A percentile compares a stretch with the other conserved stretches of the same genome.
phyloP scores from a whole-genome alignment of 1,140 invertebrate genomes.

The Globodera rostochiensis region DNA sequence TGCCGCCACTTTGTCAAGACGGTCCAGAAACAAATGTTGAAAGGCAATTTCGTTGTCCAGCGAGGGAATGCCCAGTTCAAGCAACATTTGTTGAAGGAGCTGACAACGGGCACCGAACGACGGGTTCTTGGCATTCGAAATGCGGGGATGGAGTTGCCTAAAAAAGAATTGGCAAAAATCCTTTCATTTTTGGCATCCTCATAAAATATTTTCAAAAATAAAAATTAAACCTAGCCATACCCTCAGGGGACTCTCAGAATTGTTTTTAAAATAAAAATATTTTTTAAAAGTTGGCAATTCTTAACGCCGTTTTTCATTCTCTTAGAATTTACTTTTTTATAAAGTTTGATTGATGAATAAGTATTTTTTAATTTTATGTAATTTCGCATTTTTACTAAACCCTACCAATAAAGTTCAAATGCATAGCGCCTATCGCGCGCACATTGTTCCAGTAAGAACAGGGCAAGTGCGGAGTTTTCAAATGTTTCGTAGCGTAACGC shows the following conservation, averaged over 20 bases:
- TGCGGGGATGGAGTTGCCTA: constrained; percentile 52
- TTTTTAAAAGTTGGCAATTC: too few relatives aligned
- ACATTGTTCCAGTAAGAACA: constrained; percentile 45
- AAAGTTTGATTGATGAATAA: too few relatives aligned
- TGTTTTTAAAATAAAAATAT: too few relatives aligned
- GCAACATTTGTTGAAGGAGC: constrained; percentile 37
- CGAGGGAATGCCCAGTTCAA: constrained; percentile 37
- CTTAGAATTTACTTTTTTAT: too few relatives aligned
- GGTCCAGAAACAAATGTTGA: constrained; percentile 43
- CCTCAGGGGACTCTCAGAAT: too few relatives aligned
- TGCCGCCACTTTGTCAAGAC: constrained; percentile 35
- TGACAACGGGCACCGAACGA: constrained; percentile 42
- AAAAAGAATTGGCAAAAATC: not conserved
- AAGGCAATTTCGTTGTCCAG: constrained; percentile 40
- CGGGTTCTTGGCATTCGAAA: constrained; percentile 28
- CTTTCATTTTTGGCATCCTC: too few relatives aligned
- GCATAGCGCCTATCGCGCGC: constrained; percentile 45
- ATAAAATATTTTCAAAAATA: too few relatives aligned
- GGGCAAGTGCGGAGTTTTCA: constrained; percentile 47
- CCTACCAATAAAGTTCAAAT: constrained; percentile 50
- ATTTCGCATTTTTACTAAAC: too few relatives aligned
- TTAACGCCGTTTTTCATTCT: too few relatives aligned
- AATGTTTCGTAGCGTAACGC: constrained; percentile 49
- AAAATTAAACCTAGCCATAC: too few relatives aligned
- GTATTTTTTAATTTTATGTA: too few relatives aligned